phyloP scores from a whole-genome alignment of 1,140 invertebrate species.

The Luehdorfia chinensis region DNA sequence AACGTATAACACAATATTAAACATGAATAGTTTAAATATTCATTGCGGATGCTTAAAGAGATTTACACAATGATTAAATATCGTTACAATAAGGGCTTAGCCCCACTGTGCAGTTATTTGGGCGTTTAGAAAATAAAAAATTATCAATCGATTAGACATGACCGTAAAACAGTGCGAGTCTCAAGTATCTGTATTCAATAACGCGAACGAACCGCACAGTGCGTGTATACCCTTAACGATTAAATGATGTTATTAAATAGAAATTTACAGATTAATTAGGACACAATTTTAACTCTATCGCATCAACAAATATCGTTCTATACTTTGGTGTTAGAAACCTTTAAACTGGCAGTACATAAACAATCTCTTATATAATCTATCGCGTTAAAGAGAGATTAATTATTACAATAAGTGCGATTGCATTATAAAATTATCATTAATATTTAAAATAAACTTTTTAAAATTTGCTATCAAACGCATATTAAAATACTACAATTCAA shows the following conservation, averaged over 20 bases:
- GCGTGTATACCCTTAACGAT: neutral
- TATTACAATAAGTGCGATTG: conserved; percentile 46
- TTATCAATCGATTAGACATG: too few species aligned
- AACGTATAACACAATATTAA: too few species aligned
- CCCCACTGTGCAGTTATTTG: too few species aligned
- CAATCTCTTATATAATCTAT: conserved; percentile 55
- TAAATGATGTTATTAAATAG: conserved; percentile 8
- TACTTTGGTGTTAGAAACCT: conserved; percentile 65
- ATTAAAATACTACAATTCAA: conserved; percentile 50
- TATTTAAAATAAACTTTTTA: conserved; percentile 52
- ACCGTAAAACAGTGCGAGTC: conserved; percentile 1
- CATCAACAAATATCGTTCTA: too few species aligned
- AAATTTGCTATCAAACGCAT: conserved; percentile 60
- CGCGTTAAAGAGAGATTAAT: conserved; percentile 45
- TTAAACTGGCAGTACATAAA: conserved; percentile 68
- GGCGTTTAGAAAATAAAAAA: too few species aligned
- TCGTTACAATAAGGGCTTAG: too few species aligned
- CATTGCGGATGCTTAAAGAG: too few species aligned
- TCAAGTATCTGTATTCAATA: neutral
- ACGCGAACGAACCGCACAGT: neutral
- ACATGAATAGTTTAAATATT: too few species aligned
- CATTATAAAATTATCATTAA: conserved; percentile 54
- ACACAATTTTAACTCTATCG: conserved; percentile 34
- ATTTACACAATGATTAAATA: too few species aligned
- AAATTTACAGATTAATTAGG: conserved; percentile 22